Base-by-base conservation (phyloP, 2,113 vertebrate species). In the Aythya baeri region DNA sequence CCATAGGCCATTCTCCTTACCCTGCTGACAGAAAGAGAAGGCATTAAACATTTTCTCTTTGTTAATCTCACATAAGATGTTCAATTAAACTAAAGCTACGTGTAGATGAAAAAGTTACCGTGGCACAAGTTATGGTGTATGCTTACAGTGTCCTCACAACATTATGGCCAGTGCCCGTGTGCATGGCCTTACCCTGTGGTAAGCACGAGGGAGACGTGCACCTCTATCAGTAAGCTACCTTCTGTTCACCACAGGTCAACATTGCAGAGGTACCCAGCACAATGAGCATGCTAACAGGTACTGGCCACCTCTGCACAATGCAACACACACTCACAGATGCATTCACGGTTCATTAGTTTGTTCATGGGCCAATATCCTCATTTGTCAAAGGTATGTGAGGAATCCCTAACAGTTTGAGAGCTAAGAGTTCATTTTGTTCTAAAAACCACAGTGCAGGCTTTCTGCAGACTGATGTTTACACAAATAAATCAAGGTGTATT, bases 91-190 rank as follows among this genome's bases (percentile, higher is more conserved):
- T 62, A 31, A 91, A 83, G 44, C 54, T 86, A 26, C 0, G 38
- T 65, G 29, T 7, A 43, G 59, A 85, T 13, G 29, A 41, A 74
- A 86, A 89, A 50, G 62, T 9, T 20, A 20, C 59, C 1, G 0
- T 21, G 58, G 74, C 0, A 0, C 15, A 66, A 62, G 31, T 27
- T 36, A 26, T 7, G 23, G 31, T 21, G 29, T 31, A 54, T 1
- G 1, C n/a, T 71, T 41, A 70, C 3, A 17, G 21, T 4, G 38
- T 31, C n/a, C 67, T 66, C 41, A 54, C 10, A 52, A 8, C 23
- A 57, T 26, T 27, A 68, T 62, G 72, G 71, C 22, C 79, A 58
- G 9, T 21, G 49, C 34, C 71, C 32, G 32, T 1, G 16, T 14
- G 49, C 78, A 38, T 1, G 4, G 3, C 36, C 52, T 89, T 46